Evolutionary conservation across 1,140 invertebrate genomes (phyloP), one percentile per base, ranked within the genome.

Genomic region (Drosophila tsacasi): DNA sequence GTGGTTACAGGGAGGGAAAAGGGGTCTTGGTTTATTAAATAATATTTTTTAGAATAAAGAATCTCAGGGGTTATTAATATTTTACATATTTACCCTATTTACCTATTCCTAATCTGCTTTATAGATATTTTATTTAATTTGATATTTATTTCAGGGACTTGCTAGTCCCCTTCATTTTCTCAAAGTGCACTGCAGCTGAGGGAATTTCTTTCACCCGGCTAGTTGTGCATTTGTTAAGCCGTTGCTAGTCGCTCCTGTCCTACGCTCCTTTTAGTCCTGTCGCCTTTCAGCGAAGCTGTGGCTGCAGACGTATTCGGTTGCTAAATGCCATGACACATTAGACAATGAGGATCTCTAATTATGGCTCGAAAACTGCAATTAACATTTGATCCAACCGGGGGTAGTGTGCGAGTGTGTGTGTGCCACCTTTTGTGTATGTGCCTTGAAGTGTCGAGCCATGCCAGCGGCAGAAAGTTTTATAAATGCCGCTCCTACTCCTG

Each of bases 241-340:
- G 8, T 50, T 40, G 30, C 42, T 60, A 46, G 72, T 58, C 35
- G 50, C 63, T 68, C 27, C 73, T 58, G 66, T 42, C 57, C 37
- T 44, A 32, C 27, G 15, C 25, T 42, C 25, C 35, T 54, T 27
- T 13, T 10, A 44, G 59, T 68, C 39, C 73, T 52, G 76, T 15
- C 50, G 57, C 52, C 65, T 47, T 66, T 44, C 39, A 19, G 27
- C 27, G 44, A 17, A 39, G 13, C 15, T 21, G 23, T 42, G 55
- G 55, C 37, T 61, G 59, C 69, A 52, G 65, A 68, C 73, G 61
- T 69, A 78, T 81, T 80, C 61, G 62, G 63, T 90, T 85, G 76
- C 85, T 89, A 89, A 90, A 90, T 85, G 85, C 85, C 85, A 37
- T 76, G 81, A 90, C 73, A 84, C 71, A 90, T 90, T 90, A 85